Conservation (phyloP, 2,113 vertebrate species). For the Menidia beryllina region DNA sequence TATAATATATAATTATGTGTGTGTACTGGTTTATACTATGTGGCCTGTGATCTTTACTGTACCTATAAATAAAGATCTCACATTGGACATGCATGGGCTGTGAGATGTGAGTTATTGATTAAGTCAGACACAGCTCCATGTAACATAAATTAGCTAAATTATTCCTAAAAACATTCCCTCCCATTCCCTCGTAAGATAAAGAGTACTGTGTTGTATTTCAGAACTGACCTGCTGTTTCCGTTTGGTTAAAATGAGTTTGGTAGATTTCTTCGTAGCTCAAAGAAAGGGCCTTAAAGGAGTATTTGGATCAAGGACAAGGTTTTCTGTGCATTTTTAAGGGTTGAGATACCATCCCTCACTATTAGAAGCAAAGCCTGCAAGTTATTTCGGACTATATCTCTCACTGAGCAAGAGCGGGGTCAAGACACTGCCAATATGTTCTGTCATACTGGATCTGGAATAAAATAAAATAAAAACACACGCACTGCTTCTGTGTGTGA, state of each 20-base stretch:
- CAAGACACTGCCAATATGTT: constrained; percentile 32
- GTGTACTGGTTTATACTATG: constrained; percentile 19
- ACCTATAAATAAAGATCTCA: constrained; percentile 29
- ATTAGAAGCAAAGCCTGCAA: constrained; percentile 33
- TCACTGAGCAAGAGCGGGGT: constrained; percentile 27
- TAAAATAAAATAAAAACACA: no score
- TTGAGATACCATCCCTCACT: not conserved
- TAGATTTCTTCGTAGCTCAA: constrained; percentile 18
- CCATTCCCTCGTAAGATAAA: constrained; percentile 11
- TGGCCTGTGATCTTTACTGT: constrained; percentile 38
- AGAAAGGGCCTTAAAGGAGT: constrained; percentile 29
- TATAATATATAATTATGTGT: no score
- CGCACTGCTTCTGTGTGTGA: constrained; percentile 30
- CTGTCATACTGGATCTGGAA: constrained; percentile 42
- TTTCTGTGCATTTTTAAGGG: constrained; percentile 21
- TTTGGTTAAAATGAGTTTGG: constrained; percentile 43
- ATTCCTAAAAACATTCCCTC: constrained; percentile 5
- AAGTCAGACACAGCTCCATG: not conserved
- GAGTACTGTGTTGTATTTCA: constrained; percentile 11
- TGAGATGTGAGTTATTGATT: constrained; percentile 17
- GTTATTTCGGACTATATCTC: constrained; percentile 24
- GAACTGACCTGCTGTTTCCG: constrained; percentile 16
- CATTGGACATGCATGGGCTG: not conserved
- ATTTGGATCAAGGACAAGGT: constrained; percentile 9
- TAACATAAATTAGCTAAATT: constrained; percentile 11